phyloP scores from a whole-genome alignment of 2,113 vertebrate species.

The Falcunculus frontatus region DNA sequence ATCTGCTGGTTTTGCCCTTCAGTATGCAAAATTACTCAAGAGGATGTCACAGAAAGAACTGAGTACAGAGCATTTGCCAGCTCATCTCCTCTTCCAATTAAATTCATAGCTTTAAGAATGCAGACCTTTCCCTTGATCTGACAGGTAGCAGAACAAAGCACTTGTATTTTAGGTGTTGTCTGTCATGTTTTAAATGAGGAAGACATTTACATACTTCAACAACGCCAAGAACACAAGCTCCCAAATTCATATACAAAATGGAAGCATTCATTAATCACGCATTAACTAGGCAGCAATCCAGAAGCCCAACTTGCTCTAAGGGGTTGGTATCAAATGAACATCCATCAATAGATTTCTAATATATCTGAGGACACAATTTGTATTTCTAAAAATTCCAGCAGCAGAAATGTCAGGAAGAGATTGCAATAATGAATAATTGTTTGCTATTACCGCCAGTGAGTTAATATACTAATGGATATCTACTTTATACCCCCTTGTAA shows the following conservation, averaged over 20 bases:
- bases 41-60: neutral
- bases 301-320: neutral
- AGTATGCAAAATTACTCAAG: neutral
- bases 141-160: constrained; percentile 30
- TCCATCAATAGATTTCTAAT: constrained; percentile 22
- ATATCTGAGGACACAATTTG: neutral
- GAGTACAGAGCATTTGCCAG: neutral
- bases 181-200: constrained; percentile 55
- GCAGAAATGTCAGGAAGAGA: neutral
- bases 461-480: neutral
- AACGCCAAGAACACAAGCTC: constrained; percentile 16
- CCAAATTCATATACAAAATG: constrained; percentile 4
- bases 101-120: neutral
- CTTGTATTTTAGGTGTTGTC: neutral
- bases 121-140: neutral
- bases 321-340: constrained; percentile 20
- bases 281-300: constrained; percentile 39
- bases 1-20: neutral
- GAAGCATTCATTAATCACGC: neutral
- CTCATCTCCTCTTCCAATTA: neutral
- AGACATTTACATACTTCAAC: neutral
- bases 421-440: neutral
- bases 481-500: neutral
- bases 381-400: neutral
- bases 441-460: neutral